phyloP scores from a whole-genome alignment of 2,888 invertebrate species.

The Colostygia pectinataria region DNA sequence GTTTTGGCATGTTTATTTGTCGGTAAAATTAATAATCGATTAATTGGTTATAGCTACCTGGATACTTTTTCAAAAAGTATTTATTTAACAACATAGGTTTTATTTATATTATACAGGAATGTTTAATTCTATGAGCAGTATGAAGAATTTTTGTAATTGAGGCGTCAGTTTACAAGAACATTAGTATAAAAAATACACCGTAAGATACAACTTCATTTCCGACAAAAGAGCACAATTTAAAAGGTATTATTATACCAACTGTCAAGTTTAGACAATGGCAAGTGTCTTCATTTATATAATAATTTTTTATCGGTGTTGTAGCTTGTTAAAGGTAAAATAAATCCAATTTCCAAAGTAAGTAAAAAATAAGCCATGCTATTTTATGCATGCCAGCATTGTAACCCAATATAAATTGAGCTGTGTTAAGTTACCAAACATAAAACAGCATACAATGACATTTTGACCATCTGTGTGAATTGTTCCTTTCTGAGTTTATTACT shows the following conservation, averaged over 20 bases:
- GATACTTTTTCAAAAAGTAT: background rate
- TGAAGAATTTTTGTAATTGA: slow-evolving; percentile 9
- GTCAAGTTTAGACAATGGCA: slow-evolving; percentile 8
- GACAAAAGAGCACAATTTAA: slow-evolving; percentile 1
- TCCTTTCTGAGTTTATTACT: slow-evolving; percentile 16
- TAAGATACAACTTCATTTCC: background rate
- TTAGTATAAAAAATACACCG: slow-evolving; percentile 1
- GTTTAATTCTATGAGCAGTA: background rate
- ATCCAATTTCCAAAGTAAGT: background rate
- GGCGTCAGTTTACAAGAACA: slow-evolving; percentile 1
- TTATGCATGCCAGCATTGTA: background rate
- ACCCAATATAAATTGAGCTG: slow-evolving; percentile 19
- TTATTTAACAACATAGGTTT: no score
- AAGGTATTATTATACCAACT: slow-evolving; percentile 10
- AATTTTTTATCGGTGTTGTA: slow-evolving; percentile 6
- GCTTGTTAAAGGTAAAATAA: slow-evolving; percentile 24
- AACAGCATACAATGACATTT: slow-evolving; percentile 30
- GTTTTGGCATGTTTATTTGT: background rate
- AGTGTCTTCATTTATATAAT: background rate
- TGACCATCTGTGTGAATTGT: slow-evolving; percentile 27
- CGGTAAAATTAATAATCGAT: slow-evolving; percentile 4
- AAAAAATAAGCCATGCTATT: background rate
- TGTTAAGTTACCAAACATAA: slow-evolving; percentile 18
- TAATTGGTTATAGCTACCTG: background rate
- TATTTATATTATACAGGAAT: background rate